These are phyloP conservation scores for Amaurobius ferox DNA, from an alignment of 2,888 invertebrate species.

Conservation along the genomic window DNA sequence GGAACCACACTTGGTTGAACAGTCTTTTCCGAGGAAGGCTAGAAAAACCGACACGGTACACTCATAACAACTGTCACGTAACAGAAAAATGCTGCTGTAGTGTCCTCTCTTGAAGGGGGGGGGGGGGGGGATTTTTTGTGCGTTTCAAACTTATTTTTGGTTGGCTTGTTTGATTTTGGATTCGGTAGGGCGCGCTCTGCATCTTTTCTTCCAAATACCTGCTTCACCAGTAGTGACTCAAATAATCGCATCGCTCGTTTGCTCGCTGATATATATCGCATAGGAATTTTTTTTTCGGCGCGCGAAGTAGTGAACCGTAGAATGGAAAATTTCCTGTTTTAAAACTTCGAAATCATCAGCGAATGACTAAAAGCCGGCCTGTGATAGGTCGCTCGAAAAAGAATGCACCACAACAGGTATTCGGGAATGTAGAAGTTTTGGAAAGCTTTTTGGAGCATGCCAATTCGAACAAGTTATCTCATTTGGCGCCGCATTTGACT, in stretches of 20 bases:
- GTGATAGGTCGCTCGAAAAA: constrained; percentile 6
- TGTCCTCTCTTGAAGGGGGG: constrained; percentile 26
- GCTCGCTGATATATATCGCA: constrained; percentile 27
- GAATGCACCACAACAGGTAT: background rate
- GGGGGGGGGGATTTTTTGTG: constrained; percentile 25
- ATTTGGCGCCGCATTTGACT: too few species aligned
- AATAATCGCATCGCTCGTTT: constrained; percentile 44
- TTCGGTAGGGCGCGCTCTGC: constrained; percentile 51
- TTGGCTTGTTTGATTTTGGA: constrained; percentile 45
- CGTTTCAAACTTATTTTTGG: constrained; percentile 14
- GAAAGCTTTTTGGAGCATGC: background rate
- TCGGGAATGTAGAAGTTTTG: background rate
- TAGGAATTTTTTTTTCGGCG: constrained; percentile 15
- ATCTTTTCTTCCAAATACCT: constrained; percentile 46
- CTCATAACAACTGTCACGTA: constrained; percentile 71
- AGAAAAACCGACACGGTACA: constrained; percentile 61
- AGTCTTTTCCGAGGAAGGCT: constrained; percentile 57
- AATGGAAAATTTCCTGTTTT: constrained; percentile 5
- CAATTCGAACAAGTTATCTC: background rate
- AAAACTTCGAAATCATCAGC: constrained; percentile 7
- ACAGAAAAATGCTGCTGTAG: constrained; percentile 62
- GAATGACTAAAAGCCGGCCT: constrained; percentile 3
- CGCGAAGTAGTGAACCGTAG: constrained; percentile 30
- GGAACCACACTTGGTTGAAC: constrained; percentile 66
- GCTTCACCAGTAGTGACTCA: constrained; percentile 44